Evolutionary conservation across 2,113 vertebrate genomes (phyloP), one percentile per base, ranked within the genome.

Genomic region (Elephas maximus): DNA sequence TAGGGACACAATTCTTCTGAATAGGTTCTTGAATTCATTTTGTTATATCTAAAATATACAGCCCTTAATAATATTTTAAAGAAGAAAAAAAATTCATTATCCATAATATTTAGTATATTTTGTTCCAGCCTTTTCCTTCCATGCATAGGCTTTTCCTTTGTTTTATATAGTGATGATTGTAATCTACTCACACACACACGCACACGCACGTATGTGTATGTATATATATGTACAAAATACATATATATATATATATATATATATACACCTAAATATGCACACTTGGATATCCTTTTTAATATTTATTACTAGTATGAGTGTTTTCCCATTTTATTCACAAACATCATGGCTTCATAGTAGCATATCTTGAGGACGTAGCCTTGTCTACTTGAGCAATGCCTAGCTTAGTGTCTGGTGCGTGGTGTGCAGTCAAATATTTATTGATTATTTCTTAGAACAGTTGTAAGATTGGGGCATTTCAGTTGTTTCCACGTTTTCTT

Each of bases 1-100:
- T 80, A 89, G 69, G 69, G 60, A 88, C 23, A 93, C 1, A 3
- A 65, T 95, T 93, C 86, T 91, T 82, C 77, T 97, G 77, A 62
- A 60, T 60, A 71, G 15, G 41, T 93, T 21, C 69, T 65, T 79
- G 51, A 78, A 88, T 85, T 98, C 23, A 86, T 80, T 95, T 92
- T 92, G 21, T 84, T 73, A 23, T 69, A 69, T 18, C 57, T 74
- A 92, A 94, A 96, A 88, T 81, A 51, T 9, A 60, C 37, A 73
- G 79, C 28, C 8, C 0, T 92, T 91, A 95, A 62, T n/a, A 92
- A 91, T 28, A 91, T 85, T 77, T 91, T 62, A 60, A 97, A 93
- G 67, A 83, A 26, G 45, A 78, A 93, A 94, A 79, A 93, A 83
- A 69, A 30, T 51, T 2, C 21, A 69, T 44, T 57, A 78, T 71